Percentiles rank a stretch among this genome's conserved stretches.
Conservation (phyloP, 2,113 vertebrate species). For the Leptodactylus fuscus region DNA sequence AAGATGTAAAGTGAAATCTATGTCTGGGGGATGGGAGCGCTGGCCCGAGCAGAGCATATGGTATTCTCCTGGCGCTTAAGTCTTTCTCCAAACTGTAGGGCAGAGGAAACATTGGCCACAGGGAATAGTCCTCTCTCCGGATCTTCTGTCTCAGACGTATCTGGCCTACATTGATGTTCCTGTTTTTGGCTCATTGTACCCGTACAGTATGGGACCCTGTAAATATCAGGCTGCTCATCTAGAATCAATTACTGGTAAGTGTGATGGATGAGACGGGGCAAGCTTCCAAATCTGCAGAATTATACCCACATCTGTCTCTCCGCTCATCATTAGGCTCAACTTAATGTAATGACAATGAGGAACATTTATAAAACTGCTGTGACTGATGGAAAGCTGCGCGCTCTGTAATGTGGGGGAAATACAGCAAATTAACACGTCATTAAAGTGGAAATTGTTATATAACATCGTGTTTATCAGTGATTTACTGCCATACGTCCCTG, state of each 20-base stretch:
- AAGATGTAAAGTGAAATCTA: slow-evolving; percentile 35
- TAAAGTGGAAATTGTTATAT: not conserved
- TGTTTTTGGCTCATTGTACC: not conserved
- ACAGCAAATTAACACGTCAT: not conserved
- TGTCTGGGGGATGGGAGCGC: slow-evolving; percentile 30
- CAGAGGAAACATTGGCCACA: slow-evolving; percentile 8
- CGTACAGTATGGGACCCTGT: not conserved
- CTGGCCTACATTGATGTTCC: no score
- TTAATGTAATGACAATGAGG: not conserved
- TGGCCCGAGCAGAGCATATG: slow-evolving; percentile 31
- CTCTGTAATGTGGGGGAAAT: not conserved
- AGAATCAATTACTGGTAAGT: not conserved
- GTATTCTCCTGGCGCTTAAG: slow-evolving; percentile 38
- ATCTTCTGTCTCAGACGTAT: not conserved
- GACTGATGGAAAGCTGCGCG: not conserved
- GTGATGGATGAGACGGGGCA: not conserved
- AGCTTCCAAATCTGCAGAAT: not conserved
- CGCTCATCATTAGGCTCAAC: not conserved
- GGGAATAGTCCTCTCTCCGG: not conserved
- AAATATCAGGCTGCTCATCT: not conserved
- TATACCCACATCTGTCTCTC: not conserved
- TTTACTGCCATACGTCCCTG: not conserved
- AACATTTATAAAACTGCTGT: not conserved
- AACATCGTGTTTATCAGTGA: not conserved
- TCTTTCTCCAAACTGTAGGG: slow-evolving; percentile 18